Base-by-base conservation (phyloP, 2,888 invertebrate species). In the Chalcis sispes region DNA sequence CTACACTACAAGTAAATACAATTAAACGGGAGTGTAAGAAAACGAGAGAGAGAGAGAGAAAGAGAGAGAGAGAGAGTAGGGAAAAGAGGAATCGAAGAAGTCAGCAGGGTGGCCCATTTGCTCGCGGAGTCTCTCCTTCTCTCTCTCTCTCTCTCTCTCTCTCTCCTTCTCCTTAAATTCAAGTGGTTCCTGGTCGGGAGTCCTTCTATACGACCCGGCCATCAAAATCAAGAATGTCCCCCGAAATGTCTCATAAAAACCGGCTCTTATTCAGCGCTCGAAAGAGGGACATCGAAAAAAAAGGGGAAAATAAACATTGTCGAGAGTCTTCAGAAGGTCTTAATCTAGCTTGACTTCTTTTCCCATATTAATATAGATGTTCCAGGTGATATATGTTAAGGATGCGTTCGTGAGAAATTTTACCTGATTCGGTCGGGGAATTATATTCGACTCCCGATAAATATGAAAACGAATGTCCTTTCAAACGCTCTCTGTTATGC, bases 221-320 rank as follows among this genome's bases (percentile, higher is more conserved):
- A 82, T 83, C 81, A 83, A 83, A 86, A 86, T 85, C 86, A 84
- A 83, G 86, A 69, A 86, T 86, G 83, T 85, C 83, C 83, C 82
- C 42, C 83, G 82, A 85, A 85, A 85, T 83, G 80, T 83, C 81
- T 86, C 84, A 82, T 86, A 85, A 86, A 36, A 86, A 78, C 78
- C 77, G 72, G 75, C 78, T 79, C 77, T 80, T n/a, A 18, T 20
- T 20, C 48, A 20, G 15, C 56, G 23, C 25, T 52, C 46, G 18
- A 56, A 46, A n/a, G 36, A 36, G 32, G 50, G 72, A 73, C 25
- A 20, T 18, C 29, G n/a, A 52, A n/a, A 27, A 52, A 65, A 8
- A 36, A 20, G 40, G 20, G 56, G 32, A 69, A 67, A 65, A 65
- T 72, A 54, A 72, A 72, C 67, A 64, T 70, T 69, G 65, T 64